Percentiles rank a stretch among this genome's conserved stretches.
Evolutionary conservation across 2,888 invertebrate genomes (phyloP).

Genomic region (Tineola bisselliella): DNA sequence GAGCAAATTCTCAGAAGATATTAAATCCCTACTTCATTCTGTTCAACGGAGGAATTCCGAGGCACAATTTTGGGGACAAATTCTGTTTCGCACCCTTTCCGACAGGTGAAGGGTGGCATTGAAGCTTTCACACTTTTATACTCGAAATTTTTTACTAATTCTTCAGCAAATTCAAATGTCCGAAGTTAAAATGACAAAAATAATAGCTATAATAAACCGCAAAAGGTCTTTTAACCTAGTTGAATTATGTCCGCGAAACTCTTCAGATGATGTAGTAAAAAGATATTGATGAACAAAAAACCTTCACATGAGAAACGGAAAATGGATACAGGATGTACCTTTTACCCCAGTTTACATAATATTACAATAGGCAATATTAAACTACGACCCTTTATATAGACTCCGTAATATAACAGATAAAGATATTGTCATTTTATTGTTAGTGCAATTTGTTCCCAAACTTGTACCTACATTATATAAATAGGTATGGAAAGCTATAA

Average conservation of each 20-base stretch:
- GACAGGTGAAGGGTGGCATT: not conserved
- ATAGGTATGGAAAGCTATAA: too few species aligned
- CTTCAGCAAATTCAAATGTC: too few species aligned
- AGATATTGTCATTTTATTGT: slow-evolving; percentile 3
- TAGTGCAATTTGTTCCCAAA: not conserved
- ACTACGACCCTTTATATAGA: not conserved
- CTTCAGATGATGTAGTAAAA: too few species aligned
- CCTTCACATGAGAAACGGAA: too few species aligned
- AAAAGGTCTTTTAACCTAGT: too few species aligned
- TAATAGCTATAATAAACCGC: too few species aligned
- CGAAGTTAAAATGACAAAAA: too few species aligned
- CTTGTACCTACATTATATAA: not conserved
- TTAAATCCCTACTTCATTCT: slow-evolving; percentile 62
- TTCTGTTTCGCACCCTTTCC: slow-evolving; percentile 20
- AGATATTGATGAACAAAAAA: too few species aligned
- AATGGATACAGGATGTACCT: not conserved
- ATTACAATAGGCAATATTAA: slow-evolving; percentile 5
- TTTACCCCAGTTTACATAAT: slow-evolving; percentile 3
- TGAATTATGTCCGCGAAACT: too few species aligned
- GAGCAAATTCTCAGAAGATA: slow-evolving; percentile 53
- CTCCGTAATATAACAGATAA: not conserved
- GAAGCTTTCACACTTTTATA: not conserved
- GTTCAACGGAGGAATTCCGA: slow-evolving; percentile 49
- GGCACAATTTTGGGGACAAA: not conserved
- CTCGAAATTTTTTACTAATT: not conserved